These are phyloP conservation scores for Anableps anableps DNA, from an alignment of 2,797 vertebrate species.

Conservation along the genomic window DNA sequence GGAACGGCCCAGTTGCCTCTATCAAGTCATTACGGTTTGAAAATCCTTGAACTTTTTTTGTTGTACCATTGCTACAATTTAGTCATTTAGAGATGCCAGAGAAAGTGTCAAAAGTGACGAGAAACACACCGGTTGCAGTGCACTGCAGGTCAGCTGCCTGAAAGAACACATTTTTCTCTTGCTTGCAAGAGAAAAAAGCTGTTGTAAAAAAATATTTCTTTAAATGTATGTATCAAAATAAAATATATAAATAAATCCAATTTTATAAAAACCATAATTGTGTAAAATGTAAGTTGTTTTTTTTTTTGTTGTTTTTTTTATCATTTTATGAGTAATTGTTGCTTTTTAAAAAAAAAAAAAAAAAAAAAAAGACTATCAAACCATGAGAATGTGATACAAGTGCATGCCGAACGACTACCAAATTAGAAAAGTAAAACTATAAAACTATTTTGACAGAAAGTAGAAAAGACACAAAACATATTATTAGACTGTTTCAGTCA, in stretches of 20 bases:
- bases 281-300: too few species aligned
- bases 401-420: background rate
- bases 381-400: background rate
- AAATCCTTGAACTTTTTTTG: background rate
- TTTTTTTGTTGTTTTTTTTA: too few species aligned
- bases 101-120: background rate
- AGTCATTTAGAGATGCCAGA: background rate
- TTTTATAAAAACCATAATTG: background rate
- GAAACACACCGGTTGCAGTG: background rate
- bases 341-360: background rate
- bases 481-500: background rate
- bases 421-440: background rate
- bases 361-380: too few species aligned
- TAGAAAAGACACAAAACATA: background rate
- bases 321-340: background rate
- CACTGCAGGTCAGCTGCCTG: conserved; percentile 2
- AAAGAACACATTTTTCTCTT: background rate
- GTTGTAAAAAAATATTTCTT: background rate
- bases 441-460: background rate
- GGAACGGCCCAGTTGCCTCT: background rate
- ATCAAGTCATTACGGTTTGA: background rate
- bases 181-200: background rate
- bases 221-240: background rate
- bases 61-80: background rate
- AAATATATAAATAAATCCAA: background rate